A percentile compares a stretch with the other conserved stretches of the same genome.
phyloP scores from a whole-genome alignment of 2,888 invertebrate genomes.

The Ormyrus thymus region DNA sequence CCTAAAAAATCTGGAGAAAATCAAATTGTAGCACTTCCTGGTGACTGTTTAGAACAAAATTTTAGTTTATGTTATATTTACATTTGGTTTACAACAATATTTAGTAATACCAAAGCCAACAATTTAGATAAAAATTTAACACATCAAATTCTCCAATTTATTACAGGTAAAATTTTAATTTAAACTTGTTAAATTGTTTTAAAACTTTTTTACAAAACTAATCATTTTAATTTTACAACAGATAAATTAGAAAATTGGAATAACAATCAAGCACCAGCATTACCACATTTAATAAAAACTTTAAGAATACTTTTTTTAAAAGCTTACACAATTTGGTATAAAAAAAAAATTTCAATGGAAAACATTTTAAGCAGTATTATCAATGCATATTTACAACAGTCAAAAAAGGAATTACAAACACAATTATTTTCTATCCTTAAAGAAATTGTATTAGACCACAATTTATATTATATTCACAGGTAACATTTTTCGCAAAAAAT shows the following conservation, averaged over 20 bases:
- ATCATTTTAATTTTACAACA: slow-evolving; percentile 49
- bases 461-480: slow-evolving; percentile 71
- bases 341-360: slow-evolving; percentile 62
- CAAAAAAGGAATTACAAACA: slow-evolving; percentile 66
- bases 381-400: slow-evolving; percentile 60
- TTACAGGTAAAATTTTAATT: slow-evolving; percentile 74
- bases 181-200: slow-evolving; percentile 11
- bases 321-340: slow-evolving; percentile 67
- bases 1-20: slow-evolving; percentile 66
- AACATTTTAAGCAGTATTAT: slow-evolving; percentile 62
- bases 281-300: slow-evolving; percentile 63
- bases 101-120: slow-evolving; percentile 76
- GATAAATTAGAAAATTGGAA: slow-evolving; percentile 66
- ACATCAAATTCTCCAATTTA: slow-evolving; percentile 75
- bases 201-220: neutral
- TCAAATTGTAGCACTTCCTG: slow-evolving; percentile 72
- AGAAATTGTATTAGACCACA: slow-evolving; percentile 74
- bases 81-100: slow-evolving; percentile 74
- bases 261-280: slow-evolving; percentile 55
- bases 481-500: slow-evolving; percentile 56
- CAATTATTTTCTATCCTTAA: slow-evolving; percentile 75
- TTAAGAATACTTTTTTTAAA: slow-evolving; percentile 66
- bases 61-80: slow-evolving; percentile 75
- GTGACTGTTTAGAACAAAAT: slow-evolving; percentile 77
- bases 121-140: slow-evolving; percentile 70